Base-by-base conservation (phyloP, 1,140 invertebrate genomes). In the Lepidurus packardi region DNA sequence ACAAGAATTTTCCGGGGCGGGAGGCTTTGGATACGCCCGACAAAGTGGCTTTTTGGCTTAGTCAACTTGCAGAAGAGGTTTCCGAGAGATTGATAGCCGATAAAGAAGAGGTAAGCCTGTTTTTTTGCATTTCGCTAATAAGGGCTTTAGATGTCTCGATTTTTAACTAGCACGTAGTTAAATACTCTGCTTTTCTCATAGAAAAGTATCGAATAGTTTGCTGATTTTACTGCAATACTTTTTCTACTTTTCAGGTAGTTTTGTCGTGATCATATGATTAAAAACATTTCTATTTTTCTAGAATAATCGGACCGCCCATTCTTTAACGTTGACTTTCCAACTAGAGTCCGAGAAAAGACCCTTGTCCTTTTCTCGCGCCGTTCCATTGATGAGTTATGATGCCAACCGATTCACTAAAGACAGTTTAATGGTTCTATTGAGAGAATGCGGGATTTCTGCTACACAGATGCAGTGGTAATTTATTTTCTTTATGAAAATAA, bases 1-100 rank as follows among this genome's bases (percentile, higher is more conserved):
- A 94, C 82, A 98, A 98, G 87, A 94, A 93, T 81, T 98, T 99
- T 85, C 89, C 90, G 13, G 96, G 96, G 0, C 92, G 90, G 84
- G 89, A 90, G 80, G 90, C 91, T n/a, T 88, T 98, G 21, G 85
- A 86, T 6, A 90, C 90, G 2, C 85, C 89, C 78, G 89, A 93
- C 77, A 90, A 91, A 81, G 89, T 97, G 74, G 87, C 87, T 73
- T 90, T 92, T 83, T 98, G 96, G 96, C 84, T 96, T 0, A 86
- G 85, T 43, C 91, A 95, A 83, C 85, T 98, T 7, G 86, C 91
- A 0, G 88, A 88, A 45, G 96, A 98, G 87, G 89, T 98, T 44
- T 88, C 89, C 73, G 94, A 97, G 84, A 88, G 96, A 74, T 85
- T 98, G n/a, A 88, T 91, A 73, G 90, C 92, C 83, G 96, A 98